Evolutionary conservation across 2,113 vertebrate species (phyloP), one percentile per base, ranked within the genome.

Genomic region (Jaculus jaculus): DNA sequence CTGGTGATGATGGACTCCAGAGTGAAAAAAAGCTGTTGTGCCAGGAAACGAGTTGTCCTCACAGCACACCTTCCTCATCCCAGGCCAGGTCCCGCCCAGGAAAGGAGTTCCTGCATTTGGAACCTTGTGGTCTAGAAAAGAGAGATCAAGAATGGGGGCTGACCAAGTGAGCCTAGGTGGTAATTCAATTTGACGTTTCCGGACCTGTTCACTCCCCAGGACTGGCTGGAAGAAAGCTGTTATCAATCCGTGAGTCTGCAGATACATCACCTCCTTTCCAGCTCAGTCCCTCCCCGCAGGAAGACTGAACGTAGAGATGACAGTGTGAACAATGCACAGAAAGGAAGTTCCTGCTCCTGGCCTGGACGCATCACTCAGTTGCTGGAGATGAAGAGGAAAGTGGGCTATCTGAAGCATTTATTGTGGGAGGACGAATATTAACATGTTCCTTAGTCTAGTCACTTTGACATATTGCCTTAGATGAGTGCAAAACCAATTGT

Each of bases 401-500:
- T 5, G 15, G 13, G 18, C 5, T 77, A 39, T 82, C 24, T 71
- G 28, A 93, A 66, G 51, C 71, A 54, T 47, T 77, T 93, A 82
- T 32, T 84, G 61, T 4, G 69, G 77, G 61, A 91, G 1, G 9
- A 77, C 18, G 92, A 65, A 87, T 34, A 90, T 73, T 58, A 91
- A 39, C 65, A 32, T n/a, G 60, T 74, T 69, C 71, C 30, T 84
- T 90, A 47, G 42, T 47, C 61, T 20, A 42, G 3, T 85, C 47
- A 85, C 39, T 90, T 54, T 89, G 60, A 34, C 73, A n/a, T 82
- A 82, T 71, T 74, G 73, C 24, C 60, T n/a, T 83, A 78, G 77
- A 37, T 34, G 21, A 66, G 7, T 15, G 23, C 79, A 89, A 92
- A 89, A 79, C 7, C 17, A 89, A 94, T 95, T 87, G 18, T 89